Base-by-base conservation (phyloP, 2,797 vertebrate species). In the Sciurus vulgaris region DNA sequence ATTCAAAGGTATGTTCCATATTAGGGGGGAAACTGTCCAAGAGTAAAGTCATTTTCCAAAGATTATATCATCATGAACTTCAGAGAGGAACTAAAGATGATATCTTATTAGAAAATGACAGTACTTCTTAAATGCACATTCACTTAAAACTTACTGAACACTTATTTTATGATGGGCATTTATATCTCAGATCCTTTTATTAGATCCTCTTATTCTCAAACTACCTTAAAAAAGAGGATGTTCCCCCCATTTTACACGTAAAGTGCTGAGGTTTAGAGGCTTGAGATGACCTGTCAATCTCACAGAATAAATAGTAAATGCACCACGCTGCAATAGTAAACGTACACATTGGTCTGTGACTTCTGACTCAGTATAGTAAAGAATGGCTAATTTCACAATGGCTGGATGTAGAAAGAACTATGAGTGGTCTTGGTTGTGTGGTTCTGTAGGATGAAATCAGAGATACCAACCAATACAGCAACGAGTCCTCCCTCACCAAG, bases 1-100 rank as follows among this genome's bases (percentile, higher is more conserved):
- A 87, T 85, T 89, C 41, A 97, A 82, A 77, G 63, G 93, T 18
- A 86, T 15, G 94, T 30, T 86, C 38, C 26, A 51, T 8, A 86
- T 49, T 73, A 61, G 14, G 11, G 0, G 1, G 5, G 6, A 26
- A 59, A 54, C 69, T 30, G 12, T 81, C 26, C 67, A 72, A 90
- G 22, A 70, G 17, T 0, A 18, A 5, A 56, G 54, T 56, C 54
- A 85, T 51, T 90, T 72, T 92, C 74, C 8, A 83, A 96, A 86
- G 74, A 69, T 17, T 69, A 24, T n/a, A 47, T n/a, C 7, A 86
- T 38, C 0, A 41, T 82, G 54, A 87, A 91, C 6, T 61, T 88
- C 24, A 59, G 49, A 84, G 28, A 77, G 28, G 10, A 56, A 33
- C 26, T 26, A 22, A 10, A 81, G 54, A 89, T 1, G 76, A 3